phyloP scores from a whole-genome alignment of 1,140 invertebrate species.

The Brachionus rotundiformis region DNA sequence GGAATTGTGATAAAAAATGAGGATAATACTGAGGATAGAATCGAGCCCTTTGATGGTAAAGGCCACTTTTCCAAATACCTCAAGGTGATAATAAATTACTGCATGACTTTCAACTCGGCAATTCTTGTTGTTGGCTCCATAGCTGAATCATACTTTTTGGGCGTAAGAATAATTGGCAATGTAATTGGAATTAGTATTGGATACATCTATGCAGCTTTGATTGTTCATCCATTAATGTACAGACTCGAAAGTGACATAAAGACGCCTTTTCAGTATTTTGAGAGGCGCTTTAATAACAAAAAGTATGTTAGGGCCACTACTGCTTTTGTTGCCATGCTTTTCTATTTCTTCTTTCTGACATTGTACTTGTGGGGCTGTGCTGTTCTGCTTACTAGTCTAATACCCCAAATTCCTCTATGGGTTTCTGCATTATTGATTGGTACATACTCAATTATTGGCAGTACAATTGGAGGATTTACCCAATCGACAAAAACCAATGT shows the following conservation, averaged over 20 bases:
- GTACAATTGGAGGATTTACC: constrained; percentile 3
- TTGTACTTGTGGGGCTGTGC: constrained; percentile 38
- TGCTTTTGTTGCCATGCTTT: constrained; percentile 3
- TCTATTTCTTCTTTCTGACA: constrained; percentile 30
- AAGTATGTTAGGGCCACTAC: constrained; percentile 28
- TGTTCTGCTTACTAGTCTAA: background rate
- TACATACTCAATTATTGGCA: background rate
- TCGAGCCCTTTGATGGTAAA: background rate
- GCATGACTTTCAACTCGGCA: background rate
- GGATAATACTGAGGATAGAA: background rate
- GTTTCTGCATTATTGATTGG: background rate
- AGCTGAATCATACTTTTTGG: constrained; percentile 7
- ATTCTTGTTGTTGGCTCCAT: background rate
- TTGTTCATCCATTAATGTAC: constrained; percentile 23
- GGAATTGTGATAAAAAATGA: background rate
- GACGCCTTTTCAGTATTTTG: constrained; percentile 37
- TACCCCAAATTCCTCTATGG: constrained; percentile 18
- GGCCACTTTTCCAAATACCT: background rate
- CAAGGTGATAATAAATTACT: constrained; percentile 9
- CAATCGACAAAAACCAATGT: constrained; percentile 43
- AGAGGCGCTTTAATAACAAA: constrained; percentile 8
- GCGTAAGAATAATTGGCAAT: constrained; percentile 1
- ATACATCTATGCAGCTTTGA: constrained; percentile 11
- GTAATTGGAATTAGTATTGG: background rate
- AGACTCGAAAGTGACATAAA: constrained; percentile 3